Conservation (phyloP, 2,888 invertebrate species). For the Chrysopilus asiliformis region DNA sequence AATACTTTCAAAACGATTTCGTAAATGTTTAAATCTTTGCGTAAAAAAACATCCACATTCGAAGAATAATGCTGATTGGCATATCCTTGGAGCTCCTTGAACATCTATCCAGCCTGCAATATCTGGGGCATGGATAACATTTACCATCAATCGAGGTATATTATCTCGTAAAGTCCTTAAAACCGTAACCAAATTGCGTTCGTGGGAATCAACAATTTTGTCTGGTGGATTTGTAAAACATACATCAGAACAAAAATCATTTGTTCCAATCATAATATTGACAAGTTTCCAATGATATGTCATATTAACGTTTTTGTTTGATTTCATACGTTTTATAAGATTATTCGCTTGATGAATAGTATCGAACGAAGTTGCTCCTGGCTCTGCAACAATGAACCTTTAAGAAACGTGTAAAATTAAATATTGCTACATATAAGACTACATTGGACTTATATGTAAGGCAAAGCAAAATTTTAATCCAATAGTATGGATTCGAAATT, state of each 20-base stretch:
- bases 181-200: slow-evolving; percentile 35
- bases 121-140: slow-evolving; percentile 42
- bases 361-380: slow-evolving; percentile 43
- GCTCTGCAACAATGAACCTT: slow-evolving; percentile 45
- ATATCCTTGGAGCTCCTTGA: slow-evolving; percentile 31
- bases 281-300: slow-evolving; percentile 49
- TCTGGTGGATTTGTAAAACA: slow-evolving; percentile 38
- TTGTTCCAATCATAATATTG: slow-evolving; percentile 44
- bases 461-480: too few species aligned
- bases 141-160: slow-evolving; percentile 46
- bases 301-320: slow-evolving; percentile 41
- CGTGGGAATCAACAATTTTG: slow-evolving; percentile 36
- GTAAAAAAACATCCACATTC: slow-evolving; percentile 47
- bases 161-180: slow-evolving; percentile 38
- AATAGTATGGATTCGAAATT: too few species aligned
- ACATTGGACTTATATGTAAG: too few species aligned
- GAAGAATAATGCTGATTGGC: slow-evolving; percentile 33
- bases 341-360: slow-evolving; percentile 43
- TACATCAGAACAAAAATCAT: slow-evolving; percentile 46
- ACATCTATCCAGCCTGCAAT: slow-evolving; percentile 34
- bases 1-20: slow-evolving; percentile 32
- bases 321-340: slow-evolving; percentile 40
- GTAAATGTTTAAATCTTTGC: slow-evolving; percentile 21
- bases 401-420: too few species aligned
- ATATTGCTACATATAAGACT: too few species aligned